These are phyloP conservation scores for Latrodectus geometricus DNA, from an alignment of 1,140 invertebrate species.

Conservation along the genomic window DNA sequence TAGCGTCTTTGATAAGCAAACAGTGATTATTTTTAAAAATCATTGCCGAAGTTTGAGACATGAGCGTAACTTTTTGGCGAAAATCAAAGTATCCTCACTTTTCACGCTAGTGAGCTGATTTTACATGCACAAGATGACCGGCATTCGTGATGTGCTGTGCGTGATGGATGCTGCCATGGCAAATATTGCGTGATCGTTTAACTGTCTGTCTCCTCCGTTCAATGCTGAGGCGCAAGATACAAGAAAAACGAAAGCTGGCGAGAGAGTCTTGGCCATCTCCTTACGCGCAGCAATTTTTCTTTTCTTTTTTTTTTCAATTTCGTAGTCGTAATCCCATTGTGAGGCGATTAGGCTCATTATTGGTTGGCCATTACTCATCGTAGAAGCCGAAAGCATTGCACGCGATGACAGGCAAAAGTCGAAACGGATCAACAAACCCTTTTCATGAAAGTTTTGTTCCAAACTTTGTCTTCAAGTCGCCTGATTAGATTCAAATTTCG, in stretches of 20 bases:
- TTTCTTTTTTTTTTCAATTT: constrained; percentile 32
- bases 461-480: neutral
- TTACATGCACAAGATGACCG: neutral
- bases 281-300: neutral
- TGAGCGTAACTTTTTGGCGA: too few relatives aligned
- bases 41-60: too few relatives aligned
- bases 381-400: neutral
- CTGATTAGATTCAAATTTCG: too few relatives aligned
- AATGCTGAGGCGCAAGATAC: neutral
- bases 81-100: too few relatives aligned
- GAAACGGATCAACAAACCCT: neutral
- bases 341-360: neutral
- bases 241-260: constrained; percentile 18
- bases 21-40: too few relatives aligned
- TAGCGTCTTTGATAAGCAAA: too few relatives aligned
- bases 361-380: neutral
- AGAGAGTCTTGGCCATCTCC: neutral
- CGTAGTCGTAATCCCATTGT: constrained; percentile 27
- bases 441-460: neutral
- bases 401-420: constrained; percentile 21
- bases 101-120: too few relatives aligned
- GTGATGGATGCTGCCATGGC: neutral
- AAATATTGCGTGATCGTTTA: constrained; percentile 17
- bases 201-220: constrained; percentile 3
- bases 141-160: neutral